Evolutionary conservation across 1,140 invertebrate species (phyloP).

Genomic region (Anastatus disparis): DNA sequence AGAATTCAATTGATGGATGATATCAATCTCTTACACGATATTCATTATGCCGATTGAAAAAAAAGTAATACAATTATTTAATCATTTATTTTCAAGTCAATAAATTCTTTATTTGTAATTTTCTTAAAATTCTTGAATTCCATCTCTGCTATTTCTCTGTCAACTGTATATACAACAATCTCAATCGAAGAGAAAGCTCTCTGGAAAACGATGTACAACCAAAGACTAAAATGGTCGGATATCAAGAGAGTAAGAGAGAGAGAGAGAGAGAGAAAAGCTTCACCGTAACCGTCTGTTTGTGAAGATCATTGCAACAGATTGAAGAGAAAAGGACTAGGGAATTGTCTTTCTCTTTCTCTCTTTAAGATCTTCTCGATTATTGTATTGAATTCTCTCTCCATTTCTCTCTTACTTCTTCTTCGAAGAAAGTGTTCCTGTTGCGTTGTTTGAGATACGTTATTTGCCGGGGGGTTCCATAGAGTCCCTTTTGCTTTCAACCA

Average conservation of each 20-base stretch:
- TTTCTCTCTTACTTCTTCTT: no score
- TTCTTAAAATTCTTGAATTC: no score
- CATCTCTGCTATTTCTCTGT: no score
- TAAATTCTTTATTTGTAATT: no score
- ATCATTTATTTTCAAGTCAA: no score
- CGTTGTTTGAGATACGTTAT: conserved; percentile 52
- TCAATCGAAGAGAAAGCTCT: background rate
- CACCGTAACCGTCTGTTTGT: conserved; percentile 4
- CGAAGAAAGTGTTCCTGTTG: conserved; percentile 44
- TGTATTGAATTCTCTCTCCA: no score
- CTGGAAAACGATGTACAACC: no score
- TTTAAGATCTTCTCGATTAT: background rate
- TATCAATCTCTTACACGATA: no score
- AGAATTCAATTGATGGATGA: no score
- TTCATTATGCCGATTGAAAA: no score
- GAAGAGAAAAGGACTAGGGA: conserved; percentile 2
- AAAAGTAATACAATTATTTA: no score
- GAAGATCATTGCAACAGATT: conserved; percentile 32
- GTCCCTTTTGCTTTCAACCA: conserved; percentile 44
- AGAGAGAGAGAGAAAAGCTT: background rate
- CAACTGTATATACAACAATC: no score
- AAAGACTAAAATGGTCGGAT: background rate
- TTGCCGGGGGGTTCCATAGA: conserved; percentile 41
- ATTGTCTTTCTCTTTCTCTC: background rate
- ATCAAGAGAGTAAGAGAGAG: background rate